Evolutionary conservation across 2,113 vertebrate species (phyloP), one percentile per base, ranked within the genome.

Genomic region (Trichomycterus rosablanca): DNA sequence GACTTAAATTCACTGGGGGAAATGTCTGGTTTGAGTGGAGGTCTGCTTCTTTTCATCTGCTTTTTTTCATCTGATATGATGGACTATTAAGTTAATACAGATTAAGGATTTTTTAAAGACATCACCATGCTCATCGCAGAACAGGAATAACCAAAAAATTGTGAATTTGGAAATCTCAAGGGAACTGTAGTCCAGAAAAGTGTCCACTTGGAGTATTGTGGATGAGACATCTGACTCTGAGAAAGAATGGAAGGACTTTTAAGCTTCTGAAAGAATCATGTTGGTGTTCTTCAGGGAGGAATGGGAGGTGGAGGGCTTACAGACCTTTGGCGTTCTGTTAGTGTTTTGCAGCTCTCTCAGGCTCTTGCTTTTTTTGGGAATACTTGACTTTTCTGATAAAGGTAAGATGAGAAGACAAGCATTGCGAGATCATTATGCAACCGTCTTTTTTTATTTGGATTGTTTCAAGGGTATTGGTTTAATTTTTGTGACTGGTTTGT

Each of bases 271-370:
- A 40, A 16, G 39, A 7, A 74, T 67, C 74, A 88, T 86, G 86
- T 66, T 81, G 76, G 74, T 80, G 67, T 86, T 88, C 73, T 81
- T 85, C 60, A 73, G 72, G 59, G 82, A 83, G 10, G 85, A 81
- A 65, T 89, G 86, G 86, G 86, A 90, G 77, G 80, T 88, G 75
- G 87, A 89, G 77, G 86, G 87, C 61, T 77, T 90, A 72, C 87
- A 90, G 80, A 89, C 87, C 4, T 64, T 88, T 43, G 86, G 87
- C n/a, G 86, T 90, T 68, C 79, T 90, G 22, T 76, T 90, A 70
- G 79, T 89, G 57, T 76, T 88, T 75, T 86, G 83, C 80, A 89
- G 86, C 76, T 89, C 88, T 43, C 76, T 90, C 56, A 90, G 88
- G 77, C 78, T 90, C 58, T 76, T 90, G 81, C 86, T 88, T 75